These are phyloP conservation scores for Chamaea fasciata DNA, from an alignment of 2,113 vertebrate genomes.

Conservation along the genomic window DNA sequence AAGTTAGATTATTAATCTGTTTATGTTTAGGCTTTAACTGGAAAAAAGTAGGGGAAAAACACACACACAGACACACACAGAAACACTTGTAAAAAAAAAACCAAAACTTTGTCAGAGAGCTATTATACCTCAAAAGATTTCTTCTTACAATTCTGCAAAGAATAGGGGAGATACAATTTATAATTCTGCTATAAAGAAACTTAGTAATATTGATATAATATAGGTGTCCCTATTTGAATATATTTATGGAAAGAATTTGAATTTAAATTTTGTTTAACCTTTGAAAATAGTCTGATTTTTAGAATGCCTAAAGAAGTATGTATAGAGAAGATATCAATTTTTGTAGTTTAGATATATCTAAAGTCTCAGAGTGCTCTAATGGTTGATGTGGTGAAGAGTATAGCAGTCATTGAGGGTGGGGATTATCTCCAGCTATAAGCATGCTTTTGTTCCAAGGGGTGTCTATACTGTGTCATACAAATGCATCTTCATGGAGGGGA, in stretches of 20 bases:
- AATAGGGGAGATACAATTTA: neutral
- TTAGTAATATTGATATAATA: neutral
- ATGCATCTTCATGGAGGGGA: neutral
- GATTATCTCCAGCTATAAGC: neutral
- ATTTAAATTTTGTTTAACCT: slow-evolving; percentile 14
- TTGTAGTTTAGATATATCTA: neutral
- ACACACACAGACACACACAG: neutral
- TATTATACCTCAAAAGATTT: neutral
- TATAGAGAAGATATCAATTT: neutral
- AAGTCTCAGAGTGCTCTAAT: neutral
- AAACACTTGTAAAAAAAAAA: neutral
- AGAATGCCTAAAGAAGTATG: neutral
- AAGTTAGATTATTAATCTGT: neutral
- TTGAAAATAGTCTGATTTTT: neutral
- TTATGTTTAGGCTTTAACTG: neutral
- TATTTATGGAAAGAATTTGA: slow-evolving; percentile 5
- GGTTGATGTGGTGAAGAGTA: neutral
- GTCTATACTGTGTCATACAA: neutral
- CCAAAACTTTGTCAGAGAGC: neutral
- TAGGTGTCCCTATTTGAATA: neutral
- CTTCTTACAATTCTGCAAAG: neutral
- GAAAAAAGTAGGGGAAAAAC: neutral
- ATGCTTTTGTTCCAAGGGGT: neutral
- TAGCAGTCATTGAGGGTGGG: neutral
- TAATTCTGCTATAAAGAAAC: slow-evolving; percentile 19